phyloP scores from a whole-genome alignment of 2,888 invertebrate species.

The Drosophila pseudotalamancana region DNA sequence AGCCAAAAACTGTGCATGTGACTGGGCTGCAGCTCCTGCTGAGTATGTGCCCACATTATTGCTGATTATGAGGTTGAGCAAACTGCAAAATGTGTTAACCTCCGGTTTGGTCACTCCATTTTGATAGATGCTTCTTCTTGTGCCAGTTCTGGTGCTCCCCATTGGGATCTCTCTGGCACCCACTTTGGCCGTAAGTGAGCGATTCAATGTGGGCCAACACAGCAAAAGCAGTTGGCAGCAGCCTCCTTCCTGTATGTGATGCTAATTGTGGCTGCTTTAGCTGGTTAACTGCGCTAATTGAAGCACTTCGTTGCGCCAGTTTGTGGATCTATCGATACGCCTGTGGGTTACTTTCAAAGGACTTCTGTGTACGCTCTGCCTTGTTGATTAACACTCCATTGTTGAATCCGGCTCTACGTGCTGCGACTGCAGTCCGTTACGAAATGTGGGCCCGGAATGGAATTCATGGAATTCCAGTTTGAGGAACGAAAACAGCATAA shows the following conservation, averaged over 20 bases:
- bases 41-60: conserved; percentile 37
- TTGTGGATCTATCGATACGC: conserved; percentile 40
- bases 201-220: conserved; percentile 17
- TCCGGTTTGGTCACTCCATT: conserved; percentile 52
- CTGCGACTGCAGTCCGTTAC: neutral
- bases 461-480: too few relatives aligned
- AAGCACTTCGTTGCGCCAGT: conserved; percentile 36
- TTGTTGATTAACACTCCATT: conserved; percentile 12
- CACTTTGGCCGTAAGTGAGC: conserved; percentile 41
- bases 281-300: conserved; percentile 65
- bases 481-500: too few relatives aligned
- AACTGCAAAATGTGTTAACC: conserved; percentile 61
- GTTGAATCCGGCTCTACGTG: neutral
- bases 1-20: conserved; percentile 17
- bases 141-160: neutral
- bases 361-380: neutral
- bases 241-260: conserved; percentile 49
- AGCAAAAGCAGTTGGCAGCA: conserved; percentile 3
- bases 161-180: conserved; percentile 16
- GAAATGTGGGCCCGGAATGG: neutral
- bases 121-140: conserved; percentile 39
- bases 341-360: neutral
- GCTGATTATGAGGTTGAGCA: conserved; percentile 67
- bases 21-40: conserved; percentile 21
- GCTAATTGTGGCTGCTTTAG: conserved; percentile 70